Percentiles rank a stretch among this genome's conserved stretches.
Evolutionary conservation across 92 coral and sea anemone genomes (phyloP).

Genomic region (Epizoanthus rinbou): DNA sequence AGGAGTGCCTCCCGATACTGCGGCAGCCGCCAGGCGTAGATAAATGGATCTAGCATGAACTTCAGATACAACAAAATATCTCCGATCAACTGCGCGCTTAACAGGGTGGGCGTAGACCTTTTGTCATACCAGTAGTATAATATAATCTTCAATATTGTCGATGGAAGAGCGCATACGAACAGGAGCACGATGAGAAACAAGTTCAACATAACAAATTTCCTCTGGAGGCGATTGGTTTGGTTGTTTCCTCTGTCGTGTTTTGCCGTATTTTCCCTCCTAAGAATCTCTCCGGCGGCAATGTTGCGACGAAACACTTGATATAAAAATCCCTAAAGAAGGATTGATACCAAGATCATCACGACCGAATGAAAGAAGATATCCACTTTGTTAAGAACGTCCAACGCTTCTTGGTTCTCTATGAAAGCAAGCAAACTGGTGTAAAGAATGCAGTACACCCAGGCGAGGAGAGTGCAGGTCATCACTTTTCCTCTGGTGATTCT

Average conservation of each 20-base stretch:
- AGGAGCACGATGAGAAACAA: conserved; percentile 43
- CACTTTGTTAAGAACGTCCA: background rate
- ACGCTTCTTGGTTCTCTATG: background rate
- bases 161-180: conserved; percentile 5
- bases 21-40: conserved; percentile 23
- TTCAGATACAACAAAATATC: conserved; percentile 6
- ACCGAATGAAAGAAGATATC: conserved; percentile 35
- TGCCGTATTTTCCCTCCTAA: conserved; percentile 13
- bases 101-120: background rate
- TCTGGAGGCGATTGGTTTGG: conserved; percentile 21
- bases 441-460: conserved; percentile 11
- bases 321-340: conserved; percentile 20
- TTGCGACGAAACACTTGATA: conserved; percentile 32
- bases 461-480: background rate
- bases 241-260: background rate
- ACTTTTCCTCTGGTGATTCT: conserved; percentile 36
- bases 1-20: conserved; percentile 4
- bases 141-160: background rate
- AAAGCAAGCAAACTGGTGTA: background rate
- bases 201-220: conserved; percentile 45
- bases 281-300: conserved; percentile 24
- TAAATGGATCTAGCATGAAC: background rate
- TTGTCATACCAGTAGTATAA: background rate
- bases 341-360: background rate
- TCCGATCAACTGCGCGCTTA: conserved; percentile 13